These are phyloP conservation scores for Drosophila gaucha DNA, from an alignment of 2,888 invertebrate genomes.

Conservation along the genomic window DNA sequence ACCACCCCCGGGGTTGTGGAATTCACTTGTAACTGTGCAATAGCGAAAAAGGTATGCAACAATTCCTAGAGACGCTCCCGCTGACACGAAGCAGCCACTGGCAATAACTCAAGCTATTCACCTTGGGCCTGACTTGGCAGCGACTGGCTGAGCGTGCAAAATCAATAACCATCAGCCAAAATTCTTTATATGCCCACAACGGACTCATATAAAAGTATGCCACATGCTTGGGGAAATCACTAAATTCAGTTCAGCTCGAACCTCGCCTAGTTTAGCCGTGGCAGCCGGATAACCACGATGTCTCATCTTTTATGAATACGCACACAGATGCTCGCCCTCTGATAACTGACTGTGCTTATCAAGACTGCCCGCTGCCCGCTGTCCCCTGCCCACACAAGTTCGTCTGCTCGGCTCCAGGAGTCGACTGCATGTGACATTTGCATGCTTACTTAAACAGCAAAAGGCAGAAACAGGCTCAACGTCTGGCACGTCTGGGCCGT, in stretches of 20 bases:
- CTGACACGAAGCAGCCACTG: conserved; percentile 61
- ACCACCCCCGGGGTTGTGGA: conserved; percentile 4
- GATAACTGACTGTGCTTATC: conserved; percentile 77
- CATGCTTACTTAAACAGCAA: conserved; percentile 79
- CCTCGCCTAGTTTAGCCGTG: conserved; percentile 14
- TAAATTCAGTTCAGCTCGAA: conserved; percentile 50
- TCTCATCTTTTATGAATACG: conserved; percentile 68
- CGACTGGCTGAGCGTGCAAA: conserved; percentile 32
- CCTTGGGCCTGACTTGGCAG: conserved; percentile 3
- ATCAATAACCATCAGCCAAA: conserved; percentile 74
- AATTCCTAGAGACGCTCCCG: conserved; percentile 47
- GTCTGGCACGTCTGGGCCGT: conserved; percentile 54
- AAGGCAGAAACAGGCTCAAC: conserved; percentile 40
- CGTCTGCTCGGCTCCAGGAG: background rate
- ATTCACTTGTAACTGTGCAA: conserved; percentile 7
- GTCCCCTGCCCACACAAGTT: background rate
- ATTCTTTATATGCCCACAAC: conserved; percentile 62
- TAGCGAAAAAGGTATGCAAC: conserved; percentile 49
- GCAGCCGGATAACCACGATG: conserved; percentile 33
- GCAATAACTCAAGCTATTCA: conserved; percentile 53
- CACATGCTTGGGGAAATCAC: conserved; percentile 77
- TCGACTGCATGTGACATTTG: conserved; percentile 72
- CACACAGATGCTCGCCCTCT: conserved; percentile 38
- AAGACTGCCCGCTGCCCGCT: conserved; percentile 13
- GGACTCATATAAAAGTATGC: conserved; percentile 71